These are phyloP conservation scores for Chrysolina oricalcia DNA, from an alignment of 2,888 invertebrate species.

Conservation along the genomic window DNA sequence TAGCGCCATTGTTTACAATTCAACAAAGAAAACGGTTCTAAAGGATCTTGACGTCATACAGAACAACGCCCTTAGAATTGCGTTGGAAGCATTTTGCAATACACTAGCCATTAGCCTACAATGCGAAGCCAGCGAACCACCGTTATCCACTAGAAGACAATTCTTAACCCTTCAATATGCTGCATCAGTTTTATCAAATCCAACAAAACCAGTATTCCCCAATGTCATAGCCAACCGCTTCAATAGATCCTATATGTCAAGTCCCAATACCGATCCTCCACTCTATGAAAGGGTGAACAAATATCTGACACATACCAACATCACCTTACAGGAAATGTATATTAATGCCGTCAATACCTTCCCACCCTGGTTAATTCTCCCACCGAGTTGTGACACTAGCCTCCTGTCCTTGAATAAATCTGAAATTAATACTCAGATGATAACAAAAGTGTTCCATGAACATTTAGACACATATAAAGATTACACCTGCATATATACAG, in stretches of 20 bases:
- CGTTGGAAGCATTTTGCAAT: too few relatives aligned
- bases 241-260: not conserved
- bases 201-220: slow-evolving; percentile 6
- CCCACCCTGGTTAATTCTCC: not conserved
- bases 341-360: not conserved
- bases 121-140: slow-evolving; percentile 13
- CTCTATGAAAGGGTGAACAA: too few relatives aligned
- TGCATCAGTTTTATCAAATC: too few relatives aligned
- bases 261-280: not conserved
- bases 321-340: not conserved
- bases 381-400: not conserved
- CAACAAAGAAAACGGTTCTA: too few relatives aligned
- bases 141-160: slow-evolving; percentile 18
- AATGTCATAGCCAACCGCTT: slow-evolving; percentile 11
- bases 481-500: slow-evolving; percentile 3
- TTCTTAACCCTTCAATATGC: slow-evolving; percentile 14
- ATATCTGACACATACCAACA: too few relatives aligned
- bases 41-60: too few relatives aligned
- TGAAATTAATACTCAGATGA: not conserved
- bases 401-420: not conserved
- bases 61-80: too few relatives aligned
- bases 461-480: not conserved
- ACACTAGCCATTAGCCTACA: not conserved
- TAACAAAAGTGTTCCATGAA: not conserved
- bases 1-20: not conserved